Conservation (phyloP, 30 jellyfish, hydroid and myxozoan species). For the Aurelia sp. region DNA sequence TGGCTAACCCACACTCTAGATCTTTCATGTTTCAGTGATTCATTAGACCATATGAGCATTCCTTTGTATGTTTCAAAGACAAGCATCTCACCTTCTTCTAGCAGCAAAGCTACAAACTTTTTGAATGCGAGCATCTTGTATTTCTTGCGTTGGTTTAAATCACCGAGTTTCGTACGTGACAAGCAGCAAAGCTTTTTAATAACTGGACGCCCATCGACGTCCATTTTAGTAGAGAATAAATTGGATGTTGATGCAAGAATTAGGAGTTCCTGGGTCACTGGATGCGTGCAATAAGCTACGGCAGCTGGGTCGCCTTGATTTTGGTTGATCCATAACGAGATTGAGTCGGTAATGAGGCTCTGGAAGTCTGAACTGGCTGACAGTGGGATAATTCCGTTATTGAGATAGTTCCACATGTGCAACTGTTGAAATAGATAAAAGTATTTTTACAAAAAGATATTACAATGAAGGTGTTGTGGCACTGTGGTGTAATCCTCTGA, state of each 20-base stretch:
- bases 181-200: constrained; percentile 52
- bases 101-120: constrained; percentile 66
- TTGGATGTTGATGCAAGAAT: constrained; percentile 79
- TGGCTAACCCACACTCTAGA: constrained; percentile 80
- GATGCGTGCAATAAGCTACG: constrained; percentile 78
- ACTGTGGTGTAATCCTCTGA: too few relatives aligned
- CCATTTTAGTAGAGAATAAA: constrained; percentile 38
- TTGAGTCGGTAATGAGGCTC: constrained; percentile 78
- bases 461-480: too few relatives aligned
- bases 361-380: constrained; percentile 84
- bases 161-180: constrained; percentile 45
- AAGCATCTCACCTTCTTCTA: constrained; percentile 64
- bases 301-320: constrained; percentile 49
- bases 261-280: constrained; percentile 76
- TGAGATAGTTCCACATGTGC: constrained; percentile 58
- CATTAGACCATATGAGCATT: constrained; percentile 78
- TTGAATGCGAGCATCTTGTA: constrained; percentile 58
- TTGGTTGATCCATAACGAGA: constrained; percentile 90
- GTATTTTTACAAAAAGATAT: too few relatives aligned
- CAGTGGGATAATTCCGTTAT: constrained; percentile 38
- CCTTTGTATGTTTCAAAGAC: constrained; percentile 86
- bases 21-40: constrained; percentile 51
- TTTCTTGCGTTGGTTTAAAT: constrained; percentile 69
- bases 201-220: constrained; percentile 32
- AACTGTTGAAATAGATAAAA: constrained; percentile 9